phyloP scores from a whole-genome alignment of 2,113 vertebrate species.

The Poicephalus gulielmi region DNA sequence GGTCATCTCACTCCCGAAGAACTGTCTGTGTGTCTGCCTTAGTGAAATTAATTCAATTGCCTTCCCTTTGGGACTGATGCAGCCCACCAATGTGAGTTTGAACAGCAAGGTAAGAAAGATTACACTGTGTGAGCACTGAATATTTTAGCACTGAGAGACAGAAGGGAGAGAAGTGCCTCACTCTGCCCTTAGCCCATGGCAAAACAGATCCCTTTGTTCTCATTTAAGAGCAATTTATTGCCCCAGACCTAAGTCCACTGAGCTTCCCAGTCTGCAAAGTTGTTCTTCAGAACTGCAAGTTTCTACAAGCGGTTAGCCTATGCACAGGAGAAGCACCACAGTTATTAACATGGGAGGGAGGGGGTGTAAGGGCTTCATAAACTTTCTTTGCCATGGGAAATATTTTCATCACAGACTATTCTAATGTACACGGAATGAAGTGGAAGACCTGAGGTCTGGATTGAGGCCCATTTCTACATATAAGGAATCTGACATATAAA shows the following conservation, averaged over 20 bases:
- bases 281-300: neutral
- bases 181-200: neutral
- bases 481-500: neutral
- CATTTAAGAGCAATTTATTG: neutral
- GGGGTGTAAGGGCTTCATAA: neutral
- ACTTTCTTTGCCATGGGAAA: neutral
- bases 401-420: neutral
- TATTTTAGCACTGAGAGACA: neutral
- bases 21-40: constrained; percentile 21
- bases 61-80: neutral
- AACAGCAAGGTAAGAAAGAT: constrained; percentile 13
- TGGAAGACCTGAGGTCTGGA: neutral
- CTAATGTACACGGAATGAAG: neutral
- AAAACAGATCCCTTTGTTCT: neutral
- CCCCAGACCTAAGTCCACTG: neutral
- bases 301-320: neutral
- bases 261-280: neutral
- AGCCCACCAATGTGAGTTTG: constrained; percentile 27
- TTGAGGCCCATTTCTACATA: neutral
- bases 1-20: constrained; percentile 44
- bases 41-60: constrained; percentile 57
- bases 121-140: neutral
- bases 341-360: neutral
- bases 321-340: neutral
- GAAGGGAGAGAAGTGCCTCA: neutral